These are phyloP conservation scores for Heptranchias perlo DNA, from an alignment of 2,113 vertebrate species.

Conservation along the genomic window DNA sequence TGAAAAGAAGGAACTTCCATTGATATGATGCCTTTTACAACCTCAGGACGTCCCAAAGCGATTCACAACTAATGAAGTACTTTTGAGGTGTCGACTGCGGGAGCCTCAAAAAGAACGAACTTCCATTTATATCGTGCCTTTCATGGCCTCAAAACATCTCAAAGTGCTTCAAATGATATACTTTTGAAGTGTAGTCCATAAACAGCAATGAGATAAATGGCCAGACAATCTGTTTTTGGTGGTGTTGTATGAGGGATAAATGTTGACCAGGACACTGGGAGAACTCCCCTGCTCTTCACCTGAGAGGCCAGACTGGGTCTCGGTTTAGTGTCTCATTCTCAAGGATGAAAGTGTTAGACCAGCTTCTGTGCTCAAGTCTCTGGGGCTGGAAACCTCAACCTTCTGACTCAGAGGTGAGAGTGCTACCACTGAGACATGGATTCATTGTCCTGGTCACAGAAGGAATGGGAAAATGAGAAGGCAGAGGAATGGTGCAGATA, in stretches of 20 bases:
- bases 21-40: no score
- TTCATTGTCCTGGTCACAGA: neutral
- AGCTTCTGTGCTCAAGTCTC: neutral
- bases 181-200: neutral
- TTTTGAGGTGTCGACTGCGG: no score
- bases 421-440: neutral
- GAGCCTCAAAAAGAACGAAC: no score
- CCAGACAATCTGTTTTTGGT: neutral
- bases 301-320: neutral
- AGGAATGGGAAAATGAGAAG: neutral
- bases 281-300: neutral
- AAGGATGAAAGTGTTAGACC: neutral
- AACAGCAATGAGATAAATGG: neutral
- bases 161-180: no score
- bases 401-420: neutral
- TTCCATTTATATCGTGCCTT: no score
- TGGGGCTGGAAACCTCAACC: no score
- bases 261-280: neutral
- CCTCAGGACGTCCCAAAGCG: no score
- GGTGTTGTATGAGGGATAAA: neutral
- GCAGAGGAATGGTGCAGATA: neutral
- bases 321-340: neutral
- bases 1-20: no score
- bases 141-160: no score
- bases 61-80: no score